These are phyloP conservation scores for Pelochelys cantorii DNA, from an alignment of 2,797 vertebrate genomes.

Conservation along the genomic window DNA sequence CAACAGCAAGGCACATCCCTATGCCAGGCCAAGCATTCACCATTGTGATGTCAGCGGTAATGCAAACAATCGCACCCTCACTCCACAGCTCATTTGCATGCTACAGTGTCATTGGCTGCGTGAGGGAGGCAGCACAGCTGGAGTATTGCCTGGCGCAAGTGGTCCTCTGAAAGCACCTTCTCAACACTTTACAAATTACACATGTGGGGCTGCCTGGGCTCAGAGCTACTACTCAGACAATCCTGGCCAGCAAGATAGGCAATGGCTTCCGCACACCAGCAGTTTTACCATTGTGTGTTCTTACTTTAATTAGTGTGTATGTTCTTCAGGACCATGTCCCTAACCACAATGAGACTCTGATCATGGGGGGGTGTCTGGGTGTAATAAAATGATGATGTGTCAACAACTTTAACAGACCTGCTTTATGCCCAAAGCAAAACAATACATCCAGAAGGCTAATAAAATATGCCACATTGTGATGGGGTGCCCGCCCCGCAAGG, in stretches of 20 bases:
- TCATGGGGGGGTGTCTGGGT: background rate
- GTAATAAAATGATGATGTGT: background rate
- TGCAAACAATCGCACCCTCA: background rate
- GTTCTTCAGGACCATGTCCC: background rate
- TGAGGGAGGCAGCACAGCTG: background rate
- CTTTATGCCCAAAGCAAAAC: constrained; percentile 6
- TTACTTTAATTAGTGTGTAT: background rate
- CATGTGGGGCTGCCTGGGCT: background rate
- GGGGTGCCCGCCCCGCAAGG: background rate
- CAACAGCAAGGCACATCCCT: background rate
- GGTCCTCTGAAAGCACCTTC: background rate
- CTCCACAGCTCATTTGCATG: background rate
- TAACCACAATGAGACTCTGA: background rate
- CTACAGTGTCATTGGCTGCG: background rate
- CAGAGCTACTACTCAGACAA: background rate
- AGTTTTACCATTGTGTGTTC: background rate
- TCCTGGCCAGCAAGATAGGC: background rate
- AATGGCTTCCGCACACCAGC: background rate
- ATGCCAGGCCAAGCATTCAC: background rate
- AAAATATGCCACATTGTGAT: background rate
- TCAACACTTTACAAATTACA: background rate
- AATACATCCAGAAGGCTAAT: background rate
- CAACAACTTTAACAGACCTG: background rate
- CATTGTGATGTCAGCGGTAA: background rate
- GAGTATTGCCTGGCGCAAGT: background rate